A percentile compares a stretch with the other conserved stretches of the same genome.
These are phyloP conservation scores for Agrilus biguttatus DNA, from an alignment of 2,888 invertebrate genomes.

Conservation along the genomic window DNA sequence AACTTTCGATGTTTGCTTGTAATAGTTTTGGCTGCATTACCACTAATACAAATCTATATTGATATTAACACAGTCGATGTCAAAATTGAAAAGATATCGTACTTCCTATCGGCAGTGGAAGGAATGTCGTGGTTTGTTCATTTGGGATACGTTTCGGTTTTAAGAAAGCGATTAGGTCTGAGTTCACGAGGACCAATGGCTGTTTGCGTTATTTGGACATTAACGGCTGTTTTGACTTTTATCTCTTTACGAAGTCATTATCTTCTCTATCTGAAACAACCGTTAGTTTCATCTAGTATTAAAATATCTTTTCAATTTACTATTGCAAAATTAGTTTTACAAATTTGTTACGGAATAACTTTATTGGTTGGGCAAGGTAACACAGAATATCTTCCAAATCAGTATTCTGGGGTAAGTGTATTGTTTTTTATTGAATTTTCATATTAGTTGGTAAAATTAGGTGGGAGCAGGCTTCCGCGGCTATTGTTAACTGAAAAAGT, in stretches of 20 bases:
- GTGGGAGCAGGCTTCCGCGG: too few species aligned
- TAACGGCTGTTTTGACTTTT: slow-evolving; percentile 49
- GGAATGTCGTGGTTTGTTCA: slow-evolving; percentile 73
- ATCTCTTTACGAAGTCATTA: slow-evolving; percentile 55
- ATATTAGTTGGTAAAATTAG: too few species aligned
- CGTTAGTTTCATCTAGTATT: slow-evolving; percentile 19
- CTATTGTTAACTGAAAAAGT: background rate
- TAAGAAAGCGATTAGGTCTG: slow-evolving; percentile 46
- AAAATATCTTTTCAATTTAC: slow-evolving; percentile 42
- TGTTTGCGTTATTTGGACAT: slow-evolving; percentile 53
- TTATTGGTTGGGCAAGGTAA: slow-evolving; percentile 48
- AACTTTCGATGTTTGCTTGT: slow-evolving; percentile 49
- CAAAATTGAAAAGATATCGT: slow-evolving; percentile 48
- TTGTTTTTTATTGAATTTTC: background rate
- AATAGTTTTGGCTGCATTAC: slow-evolving; percentile 47
- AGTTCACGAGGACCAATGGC: slow-evolving; percentile 62
- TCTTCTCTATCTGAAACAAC: slow-evolving; percentile 24
- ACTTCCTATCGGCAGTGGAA: slow-evolving; percentile 54
- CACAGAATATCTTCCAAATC: slow-evolving; percentile 31
- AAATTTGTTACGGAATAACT: slow-evolving; percentile 54
- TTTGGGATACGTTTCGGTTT: slow-evolving; percentile 54
- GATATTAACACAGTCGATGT: slow-evolving; percentile 37
- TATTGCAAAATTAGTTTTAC: slow-evolving; percentile 45
- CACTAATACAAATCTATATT: slow-evolving; percentile 53
- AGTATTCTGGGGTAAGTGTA: background rate